These are phyloP conservation scores for Mylabris phalerata DNA, from an alignment of 1,140 invertebrate species.

Conservation along the genomic window DNA sequence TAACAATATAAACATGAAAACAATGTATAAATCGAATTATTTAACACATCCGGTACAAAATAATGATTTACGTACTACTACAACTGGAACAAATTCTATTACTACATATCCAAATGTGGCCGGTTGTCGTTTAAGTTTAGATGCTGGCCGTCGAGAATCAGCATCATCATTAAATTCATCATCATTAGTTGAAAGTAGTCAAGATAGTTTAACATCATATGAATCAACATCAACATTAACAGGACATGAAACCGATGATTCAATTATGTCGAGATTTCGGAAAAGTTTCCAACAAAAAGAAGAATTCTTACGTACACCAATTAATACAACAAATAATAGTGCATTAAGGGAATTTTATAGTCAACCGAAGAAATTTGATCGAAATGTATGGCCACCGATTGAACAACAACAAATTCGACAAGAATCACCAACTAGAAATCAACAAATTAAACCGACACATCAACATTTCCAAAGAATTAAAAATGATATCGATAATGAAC, in stretches of 20 bases:
- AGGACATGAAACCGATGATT: slow-evolving; percentile 59
- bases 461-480: slow-evolving; percentile 43
- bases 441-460: slow-evolving; percentile 39
- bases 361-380: slow-evolving; percentile 65
- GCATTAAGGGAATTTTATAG: slow-evolving; percentile 64
- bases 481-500: slow-evolving; percentile 42
- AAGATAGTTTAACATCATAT: slow-evolving; percentile 57
- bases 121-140: slow-evolving; percentile 42
- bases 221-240: slow-evolving; percentile 60
- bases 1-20: slow-evolving; percentile 10
- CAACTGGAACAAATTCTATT: too few species aligned
- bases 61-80: too few species aligned
- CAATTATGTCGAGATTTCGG: slow-evolving; percentile 62
- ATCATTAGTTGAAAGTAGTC: slow-evolving; percentile 51
- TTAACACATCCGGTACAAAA: slow-evolving; percentile 40
- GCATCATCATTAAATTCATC: slow-evolving; percentile 49
- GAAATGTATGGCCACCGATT: slow-evolving; percentile 64
- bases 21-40: slow-evolving; percentile 23
- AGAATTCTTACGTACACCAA: slow-evolving; percentile 72
- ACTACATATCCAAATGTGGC: slow-evolving; percentile 26
- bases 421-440: slow-evolving; percentile 33
- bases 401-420: slow-evolving; percentile 24
- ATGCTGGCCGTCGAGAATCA: slow-evolving; percentile 50
- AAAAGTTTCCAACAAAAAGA: slow-evolving; percentile 82
- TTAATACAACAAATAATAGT: slow-evolving; percentile 21